Conservation (phyloP, 2,888 invertebrate genomes). For the Erynnis tages region DNA sequence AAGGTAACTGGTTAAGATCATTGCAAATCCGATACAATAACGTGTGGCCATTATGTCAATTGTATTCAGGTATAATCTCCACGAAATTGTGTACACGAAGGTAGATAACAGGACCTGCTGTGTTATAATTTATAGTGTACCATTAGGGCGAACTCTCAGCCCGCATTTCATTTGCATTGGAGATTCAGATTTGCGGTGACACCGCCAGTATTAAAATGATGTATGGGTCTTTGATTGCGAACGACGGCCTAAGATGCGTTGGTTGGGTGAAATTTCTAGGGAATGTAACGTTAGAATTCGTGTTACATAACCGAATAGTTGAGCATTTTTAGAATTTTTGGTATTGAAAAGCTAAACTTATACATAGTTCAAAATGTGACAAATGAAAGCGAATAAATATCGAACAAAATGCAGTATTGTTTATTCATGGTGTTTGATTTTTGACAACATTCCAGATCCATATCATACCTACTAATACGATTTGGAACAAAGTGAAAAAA, state of each 20-base stretch:
- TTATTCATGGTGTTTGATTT: too few relatives aligned
- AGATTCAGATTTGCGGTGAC: constrained; percentile 76
- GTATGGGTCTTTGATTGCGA: constrained; percentile 71
- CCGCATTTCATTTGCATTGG: constrained; percentile 76
- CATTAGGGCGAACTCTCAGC: constrained; percentile 67
- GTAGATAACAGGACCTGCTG: constrained; percentile 70
- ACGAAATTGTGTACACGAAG: constrained; percentile 70
- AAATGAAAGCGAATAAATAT: too few relatives aligned
- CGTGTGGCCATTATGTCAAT: constrained; percentile 64
- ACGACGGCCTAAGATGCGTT: constrained; percentile 28
- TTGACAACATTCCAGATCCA: too few relatives aligned
- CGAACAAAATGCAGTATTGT: too few relatives aligned
- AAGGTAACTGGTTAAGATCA: constrained; percentile 32
- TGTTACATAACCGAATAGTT: constrained; percentile 12
- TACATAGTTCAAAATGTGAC: too few relatives aligned
- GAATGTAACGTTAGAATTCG: constrained; percentile 15
- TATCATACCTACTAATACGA: too few relatives aligned
- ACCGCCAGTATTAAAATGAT: constrained; percentile 77
- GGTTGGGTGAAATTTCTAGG: constrained; percentile 19
- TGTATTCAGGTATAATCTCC: constrained; percentile 72
- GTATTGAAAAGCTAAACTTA: too few relatives aligned
- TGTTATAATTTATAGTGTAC: constrained; percentile 71
- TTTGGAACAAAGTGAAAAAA: too few relatives aligned
- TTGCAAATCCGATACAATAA: constrained; percentile 46
- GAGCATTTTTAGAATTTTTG: too few relatives aligned